These are phyloP conservation scores for Hafferia zeledoni DNA, from an alignment of 2,797 vertebrate genomes.

Conservation along the genomic window DNA sequence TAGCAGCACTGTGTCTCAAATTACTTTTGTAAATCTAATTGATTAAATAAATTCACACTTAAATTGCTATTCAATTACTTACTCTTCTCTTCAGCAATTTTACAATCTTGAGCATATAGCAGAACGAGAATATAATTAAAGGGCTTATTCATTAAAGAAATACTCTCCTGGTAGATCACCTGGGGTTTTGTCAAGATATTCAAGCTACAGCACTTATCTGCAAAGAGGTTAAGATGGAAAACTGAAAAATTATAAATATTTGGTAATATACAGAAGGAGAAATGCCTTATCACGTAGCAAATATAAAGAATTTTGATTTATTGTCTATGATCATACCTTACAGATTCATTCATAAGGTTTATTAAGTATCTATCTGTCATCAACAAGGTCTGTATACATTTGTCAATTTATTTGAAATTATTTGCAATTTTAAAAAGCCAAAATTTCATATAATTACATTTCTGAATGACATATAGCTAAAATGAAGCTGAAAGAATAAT, in stretches of 20 bases:
- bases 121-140: constrained; percentile 59
- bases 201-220: not conserved
- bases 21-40: constrained; percentile 60
- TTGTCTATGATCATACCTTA: not conserved
- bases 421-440: not conserved
- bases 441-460: not conserved
- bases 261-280: not conserved
- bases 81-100: constrained; percentile 51
- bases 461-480: not conserved
- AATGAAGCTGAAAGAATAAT: not conserved
- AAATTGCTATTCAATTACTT: constrained; percentile 61
- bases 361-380: not conserved
- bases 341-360: not conserved
- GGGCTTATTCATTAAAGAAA: constrained; percentile 45
- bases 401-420: not conserved
- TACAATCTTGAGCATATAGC: constrained; percentile 38
- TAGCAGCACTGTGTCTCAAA: constrained; percentile 32
- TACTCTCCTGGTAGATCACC: not conserved
- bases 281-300: not conserved
- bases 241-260: not conserved
- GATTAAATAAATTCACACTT: constrained; percentile 63
- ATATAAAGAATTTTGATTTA: not conserved
- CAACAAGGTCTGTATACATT: fast-evolving
- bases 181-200: not conserved
- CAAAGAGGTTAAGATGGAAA: not conserved